Evolutionary conservation across 1,140 invertebrate genomes (phyloP), one percentile per base, ranked within the genome.

Genomic region (Liolophura sinensis): DNA sequence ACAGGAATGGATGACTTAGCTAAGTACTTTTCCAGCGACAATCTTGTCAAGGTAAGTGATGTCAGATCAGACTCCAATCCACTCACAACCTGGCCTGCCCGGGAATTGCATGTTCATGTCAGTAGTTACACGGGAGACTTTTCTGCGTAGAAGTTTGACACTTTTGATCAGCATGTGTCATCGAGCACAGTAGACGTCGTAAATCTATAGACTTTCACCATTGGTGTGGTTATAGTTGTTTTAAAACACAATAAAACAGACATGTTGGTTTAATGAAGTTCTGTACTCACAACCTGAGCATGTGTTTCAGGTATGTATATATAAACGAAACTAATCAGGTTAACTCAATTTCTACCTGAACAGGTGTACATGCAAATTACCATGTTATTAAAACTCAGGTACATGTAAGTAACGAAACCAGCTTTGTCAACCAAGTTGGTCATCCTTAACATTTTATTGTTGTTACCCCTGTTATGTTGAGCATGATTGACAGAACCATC

Each of bases 21-120:
- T 14, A 56, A 70, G 9, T 84, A 82, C 69, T 85, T 85, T 64
- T 73, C 78, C 31, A 79, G 80, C 65, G 82, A 85, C 70, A 62
- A 73, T 47, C 65, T 80, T 48, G 73, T 81, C 51, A 72, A 75
- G 31, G 82, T 84, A 77, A 75, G 81, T 80, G 60, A 31, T 55
- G 15, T 31, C 15, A 16, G 4, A 24, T 56, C 25, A 57, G 51
- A 56, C 25, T 16, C 59, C 9, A 15, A 9, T 16, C 51, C 9
- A 31, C 31, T 24, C 27, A 60, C 27, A 6, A 61, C 49, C 20
- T 59, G 40, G 40, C 31, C 18, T 48, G 15, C 11, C 15, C 9
- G 31, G 60, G 25, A n/a, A n/a, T n/a, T 61, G 1, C 24, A 20
- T 25, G 20, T 25, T 46, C 59, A 47, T 4, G 25, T 22, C 31